These are phyloP conservation scores for Eurosta solidaginis DNA, from an alignment of 1,140 invertebrate species.

Conservation along the genomic window DNA sequence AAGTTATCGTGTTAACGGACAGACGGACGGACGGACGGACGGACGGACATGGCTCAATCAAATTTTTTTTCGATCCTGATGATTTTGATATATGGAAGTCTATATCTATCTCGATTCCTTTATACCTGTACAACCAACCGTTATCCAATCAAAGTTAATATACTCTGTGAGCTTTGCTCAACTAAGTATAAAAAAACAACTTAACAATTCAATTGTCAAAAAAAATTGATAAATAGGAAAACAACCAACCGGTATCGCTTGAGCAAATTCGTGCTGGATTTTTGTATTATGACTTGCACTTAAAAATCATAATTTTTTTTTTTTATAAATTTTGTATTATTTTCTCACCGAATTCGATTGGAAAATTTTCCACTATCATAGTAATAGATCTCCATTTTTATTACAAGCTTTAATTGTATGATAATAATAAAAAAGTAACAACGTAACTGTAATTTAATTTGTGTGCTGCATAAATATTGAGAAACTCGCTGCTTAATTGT, in stretches of 20 bases:
- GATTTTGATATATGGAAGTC: no score
- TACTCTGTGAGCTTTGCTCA: no score
- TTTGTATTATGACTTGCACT: not conserved
- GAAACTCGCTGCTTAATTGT: not conserved
- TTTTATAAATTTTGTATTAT: not conserved
- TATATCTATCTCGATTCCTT: no score
- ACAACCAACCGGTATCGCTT: constrained; percentile 16
- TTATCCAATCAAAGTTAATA: no score
- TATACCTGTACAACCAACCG: no score
- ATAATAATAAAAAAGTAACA: not conserved
- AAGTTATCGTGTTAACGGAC: no score
- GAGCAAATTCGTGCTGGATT: not conserved
- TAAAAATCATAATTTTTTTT: not conserved
- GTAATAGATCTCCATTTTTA: not conserved
- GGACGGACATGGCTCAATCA: no score
- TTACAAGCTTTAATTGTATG: not conserved
- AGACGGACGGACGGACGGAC: no score
- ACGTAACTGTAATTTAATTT: not conserved
- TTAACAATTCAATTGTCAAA: not conserved
- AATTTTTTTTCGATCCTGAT: no score
- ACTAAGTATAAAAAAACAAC: not conserved
- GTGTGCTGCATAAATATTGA: not conserved
- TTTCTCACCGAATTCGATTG: not conserved
- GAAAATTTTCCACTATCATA: not conserved
- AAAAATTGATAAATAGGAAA: not conserved